Evolutionary conservation across 2,888 invertebrate species (phyloP), one percentile per base, ranked within the genome.

Genomic region (Stenodema calcarata): DNA sequence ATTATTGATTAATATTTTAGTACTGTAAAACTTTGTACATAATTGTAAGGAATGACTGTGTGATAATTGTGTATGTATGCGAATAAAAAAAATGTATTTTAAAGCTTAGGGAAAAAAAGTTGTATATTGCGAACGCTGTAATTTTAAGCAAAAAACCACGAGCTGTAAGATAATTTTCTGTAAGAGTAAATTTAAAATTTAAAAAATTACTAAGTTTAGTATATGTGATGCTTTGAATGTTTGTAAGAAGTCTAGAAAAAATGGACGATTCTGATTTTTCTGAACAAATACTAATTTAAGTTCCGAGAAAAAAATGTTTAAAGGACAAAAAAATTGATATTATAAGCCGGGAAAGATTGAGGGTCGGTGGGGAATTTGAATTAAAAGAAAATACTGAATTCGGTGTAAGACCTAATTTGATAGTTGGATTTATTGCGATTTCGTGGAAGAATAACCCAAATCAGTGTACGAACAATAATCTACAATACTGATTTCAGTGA

Each of bases 141-240:
- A 84, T 73, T 84, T 84, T 75, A 73, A 75, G 84, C 84, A 84
- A 82, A 78, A 78, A 73, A 82, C 73, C 75, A 84, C 84, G 84
- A 84, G 84, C 84, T 84, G 84, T 84, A 84, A 84, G 75, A 84
- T 73, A 84, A 84, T 73, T 84, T 44, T 84, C 44, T 84, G 47
- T 73, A 84, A 44, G 73, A 54, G 28, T n/a, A 79, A 76, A 80
- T 86, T 80, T 2, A 79, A 73, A 83, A 70, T 50, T 78, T 54
- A 78, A 76, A 70, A 83, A 50, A 54, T 80, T 35, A 81, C 30
- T 70, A 70, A 42, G 70, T 70, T 86, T 81, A 75, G 81, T 88
- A 87, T 79, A 89, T 88, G 89, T 89, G 88, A 89, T 88, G 89
- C 89, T 89, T 89, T 89, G 88, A 88, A 88, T 89, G 89, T 89